phyloP scores from a whole-genome alignment of 2,113 vertebrate genomes.

The Neogale vison region DNA sequence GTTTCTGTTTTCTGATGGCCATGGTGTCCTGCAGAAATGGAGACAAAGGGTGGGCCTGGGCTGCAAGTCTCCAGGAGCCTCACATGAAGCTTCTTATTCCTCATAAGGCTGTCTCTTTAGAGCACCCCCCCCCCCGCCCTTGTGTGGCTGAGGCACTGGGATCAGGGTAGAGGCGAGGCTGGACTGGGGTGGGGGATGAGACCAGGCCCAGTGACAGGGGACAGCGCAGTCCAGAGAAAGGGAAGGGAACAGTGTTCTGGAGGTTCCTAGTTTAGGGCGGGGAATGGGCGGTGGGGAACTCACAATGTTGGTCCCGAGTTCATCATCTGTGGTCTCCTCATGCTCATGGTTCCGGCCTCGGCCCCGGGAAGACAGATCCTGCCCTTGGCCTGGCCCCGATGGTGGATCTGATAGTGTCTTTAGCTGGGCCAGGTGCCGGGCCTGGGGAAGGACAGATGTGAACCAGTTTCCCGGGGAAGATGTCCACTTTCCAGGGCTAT shows the following conservation, averaged over 20 bases:
- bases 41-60: not conserved
- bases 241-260: not conserved
- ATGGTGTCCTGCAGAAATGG: conserved; percentile 89
- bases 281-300: not conserved
- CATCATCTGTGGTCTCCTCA: conserved; percentile 79
- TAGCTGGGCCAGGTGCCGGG: conserved; percentile 78
- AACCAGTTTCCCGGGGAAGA: not conserved
- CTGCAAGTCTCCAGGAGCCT: not conserved
- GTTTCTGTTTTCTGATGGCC: conserved; percentile 92
- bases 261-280: not conserved
- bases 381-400: conserved; percentile 49
- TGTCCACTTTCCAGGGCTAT: not conserved
- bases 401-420: conserved; percentile 74
- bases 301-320: conserved; percentile 81
- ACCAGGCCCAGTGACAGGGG: not conserved
- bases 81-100: not conserved
- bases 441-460: conserved; percentile 46
- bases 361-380: conserved; percentile 69
- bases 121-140: not conserved
- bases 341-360: conserved; percentile 71
- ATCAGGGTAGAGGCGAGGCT: not conserved
- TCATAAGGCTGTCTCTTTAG: not conserved
- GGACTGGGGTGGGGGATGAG: not conserved
- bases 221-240: not conserved
- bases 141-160: not conserved